Conservation (phyloP, 2,797 vertebrate genomes). For the Myoxocephalus aenaeus region DNA sequence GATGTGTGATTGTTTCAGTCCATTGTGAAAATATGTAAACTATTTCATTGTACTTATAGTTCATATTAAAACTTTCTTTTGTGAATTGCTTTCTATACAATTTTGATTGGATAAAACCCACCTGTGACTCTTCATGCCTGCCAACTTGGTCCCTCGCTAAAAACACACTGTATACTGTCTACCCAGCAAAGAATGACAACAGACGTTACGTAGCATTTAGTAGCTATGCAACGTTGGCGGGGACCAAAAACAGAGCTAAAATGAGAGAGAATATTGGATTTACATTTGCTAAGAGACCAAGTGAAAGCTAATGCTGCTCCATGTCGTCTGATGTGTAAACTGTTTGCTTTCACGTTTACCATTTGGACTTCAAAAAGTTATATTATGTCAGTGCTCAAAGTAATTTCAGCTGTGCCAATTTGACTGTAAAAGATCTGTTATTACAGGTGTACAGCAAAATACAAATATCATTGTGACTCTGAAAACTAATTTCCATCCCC, state of each 20-base stretch:
- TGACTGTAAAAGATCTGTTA: not conserved
- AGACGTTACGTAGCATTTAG: not conserved
- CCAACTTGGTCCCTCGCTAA: not conserved
- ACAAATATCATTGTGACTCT: not conserved
- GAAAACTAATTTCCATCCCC: not conserved
- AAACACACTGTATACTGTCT: not conserved
- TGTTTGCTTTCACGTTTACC: not conserved
- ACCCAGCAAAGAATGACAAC: not conserved
- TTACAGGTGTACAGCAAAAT: not conserved
- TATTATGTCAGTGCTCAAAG: not conserved
- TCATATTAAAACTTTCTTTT: no score
- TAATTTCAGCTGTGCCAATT: not conserved
- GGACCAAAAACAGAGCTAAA: not conserved
- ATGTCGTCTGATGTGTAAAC: not conserved
- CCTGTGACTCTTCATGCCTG: not conserved
- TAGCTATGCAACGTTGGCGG: not conserved
- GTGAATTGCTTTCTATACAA: not conserved
- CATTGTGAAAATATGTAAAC: no score
- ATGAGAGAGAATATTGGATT: not conserved
- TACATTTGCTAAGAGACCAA: not conserved
- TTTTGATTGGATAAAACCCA: not conserved
- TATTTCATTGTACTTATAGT: no score
- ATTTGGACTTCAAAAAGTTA: not conserved
- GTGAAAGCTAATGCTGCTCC: not conserved
- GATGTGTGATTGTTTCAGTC: no score